Percentiles rank a stretch among this genome's conserved stretches.
Evolutionary conservation across 1,140 invertebrate species (phyloP).

Genomic region (Camponotus vicinus): DNA sequence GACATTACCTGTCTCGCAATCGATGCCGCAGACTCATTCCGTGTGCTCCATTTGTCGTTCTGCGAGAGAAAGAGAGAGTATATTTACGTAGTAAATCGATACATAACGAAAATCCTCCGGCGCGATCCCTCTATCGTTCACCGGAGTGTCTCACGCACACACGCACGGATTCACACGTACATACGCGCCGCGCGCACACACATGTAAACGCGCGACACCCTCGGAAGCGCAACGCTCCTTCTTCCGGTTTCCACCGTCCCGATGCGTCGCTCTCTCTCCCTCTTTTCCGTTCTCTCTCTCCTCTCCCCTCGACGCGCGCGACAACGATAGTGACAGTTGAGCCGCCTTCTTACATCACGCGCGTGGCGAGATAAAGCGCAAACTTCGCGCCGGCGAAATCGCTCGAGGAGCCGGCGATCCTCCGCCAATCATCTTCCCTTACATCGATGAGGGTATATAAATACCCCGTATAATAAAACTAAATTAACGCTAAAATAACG

Average conservation of each 20-base stretch:
- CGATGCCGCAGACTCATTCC: slow-evolving; percentile 60
- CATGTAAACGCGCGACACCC: slow-evolving; percentile 68
- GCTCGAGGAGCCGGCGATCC: no score
- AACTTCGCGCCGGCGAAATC: neutral
- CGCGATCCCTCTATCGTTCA: slow-evolving; percentile 55
- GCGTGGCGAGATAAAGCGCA: neutral
- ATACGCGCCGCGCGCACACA: neutral
- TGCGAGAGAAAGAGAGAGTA: slow-evolving; percentile 32
- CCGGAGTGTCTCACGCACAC: slow-evolving; percentile 72
- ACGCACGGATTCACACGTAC: neutral
- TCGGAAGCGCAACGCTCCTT: slow-evolving; percentile 60
- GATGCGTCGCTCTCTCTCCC: neutral
- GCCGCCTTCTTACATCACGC: neutral
- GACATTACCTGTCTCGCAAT: slow-evolving; percentile 69
- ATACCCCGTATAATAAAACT: no score
- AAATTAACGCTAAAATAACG: no score
- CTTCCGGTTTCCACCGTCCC: slow-evolving; percentile 8
- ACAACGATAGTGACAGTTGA: slow-evolving; percentile 62
- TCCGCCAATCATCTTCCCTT: no score
- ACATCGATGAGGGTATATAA: no score
- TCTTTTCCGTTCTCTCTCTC: neutral
- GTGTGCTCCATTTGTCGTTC: slow-evolving; percentile 71
- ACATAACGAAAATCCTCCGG: slow-evolving; percentile 73
- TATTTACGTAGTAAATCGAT: slow-evolving; percentile 75
- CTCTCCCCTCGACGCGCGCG: neutral